Conservation (phyloP, 2,797 vertebrate genomes). For the Kryptolebias ocellatus region DNA sequence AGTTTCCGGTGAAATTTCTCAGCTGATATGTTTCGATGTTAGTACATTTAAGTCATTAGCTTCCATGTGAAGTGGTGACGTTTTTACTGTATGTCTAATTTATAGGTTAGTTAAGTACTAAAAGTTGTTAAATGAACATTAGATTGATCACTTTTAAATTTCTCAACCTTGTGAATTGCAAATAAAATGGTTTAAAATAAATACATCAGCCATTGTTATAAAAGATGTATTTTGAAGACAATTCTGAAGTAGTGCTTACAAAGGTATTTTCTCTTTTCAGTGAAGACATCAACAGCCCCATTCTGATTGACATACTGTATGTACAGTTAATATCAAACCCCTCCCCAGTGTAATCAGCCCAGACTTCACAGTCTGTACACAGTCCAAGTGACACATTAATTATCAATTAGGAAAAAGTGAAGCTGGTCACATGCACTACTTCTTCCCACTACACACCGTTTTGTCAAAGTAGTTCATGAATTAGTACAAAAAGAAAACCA, state of each 20-base stretch:
- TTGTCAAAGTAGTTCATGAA: conserved; percentile 75
- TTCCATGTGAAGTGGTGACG: conserved; percentile 15
- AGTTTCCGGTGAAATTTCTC: neutral
- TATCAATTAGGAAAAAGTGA: conserved; percentile 81
- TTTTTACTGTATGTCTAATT: conserved; percentile 47
- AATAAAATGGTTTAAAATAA: conserved; percentile 52
- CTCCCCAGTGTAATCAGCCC: conserved; percentile 52
- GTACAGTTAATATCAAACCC: conserved; percentile 85
- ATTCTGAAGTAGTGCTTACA: conserved; percentile 87
- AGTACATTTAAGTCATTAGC: neutral
- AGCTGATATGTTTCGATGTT: conserved; percentile 19
- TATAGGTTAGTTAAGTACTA: conserved; percentile 18
- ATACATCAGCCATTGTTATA: conserved; percentile 48
- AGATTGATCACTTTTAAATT: conserved; percentile 26
- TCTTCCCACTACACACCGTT: conserved; percentile 70
- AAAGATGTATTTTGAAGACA: conserved; percentile 90
- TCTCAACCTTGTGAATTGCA: conserved; percentile 7
- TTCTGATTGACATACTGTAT: conserved; percentile 82
- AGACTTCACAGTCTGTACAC: conserved; percentile 64
- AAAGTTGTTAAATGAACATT: conserved; percentile 15
- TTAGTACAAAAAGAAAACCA: conserved; percentile 70
- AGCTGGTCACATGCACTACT: conserved; percentile 89
- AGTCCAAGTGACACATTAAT: conserved; percentile 77
- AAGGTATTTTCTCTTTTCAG: conserved; percentile 84
- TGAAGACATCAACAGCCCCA: conserved; percentile 87